A percentile compares a stretch with the other conserved stretches of the same genome.
phyloP scores from a whole-genome alignment of 2,113 vertebrate species.

The Alectura lathami region DNA sequence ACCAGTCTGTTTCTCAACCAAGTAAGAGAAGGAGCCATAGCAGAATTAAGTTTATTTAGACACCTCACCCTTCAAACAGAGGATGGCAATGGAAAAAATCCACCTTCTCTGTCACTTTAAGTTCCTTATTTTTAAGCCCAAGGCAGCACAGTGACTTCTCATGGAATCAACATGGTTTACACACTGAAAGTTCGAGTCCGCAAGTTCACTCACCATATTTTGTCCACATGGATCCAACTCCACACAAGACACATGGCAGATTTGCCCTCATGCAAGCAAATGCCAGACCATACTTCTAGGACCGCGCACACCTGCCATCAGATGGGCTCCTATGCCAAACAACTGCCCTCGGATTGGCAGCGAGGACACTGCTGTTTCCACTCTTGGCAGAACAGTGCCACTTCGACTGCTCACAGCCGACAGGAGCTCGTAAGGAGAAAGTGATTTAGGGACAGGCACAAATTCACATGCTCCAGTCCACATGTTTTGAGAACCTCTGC shows the following conservation, averaged over 20 bases:
- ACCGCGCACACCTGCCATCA: not conserved
- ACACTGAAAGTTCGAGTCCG: not conserved
- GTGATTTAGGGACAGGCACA: not conserved
- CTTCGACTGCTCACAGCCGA: not conserved
- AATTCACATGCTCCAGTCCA: not conserved
- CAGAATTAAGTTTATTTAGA: not conserved
- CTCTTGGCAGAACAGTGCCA: not conserved
- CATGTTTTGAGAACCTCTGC: not conserved
- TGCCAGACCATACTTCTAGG: not conserved
- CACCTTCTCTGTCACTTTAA: not conserved
- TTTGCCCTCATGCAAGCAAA: not conserved
- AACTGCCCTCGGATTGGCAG: not conserved
- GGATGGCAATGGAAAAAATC: not conserved
- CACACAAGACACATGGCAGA: not conserved
- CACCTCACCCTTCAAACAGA: not conserved
- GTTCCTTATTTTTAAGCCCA: not conserved
- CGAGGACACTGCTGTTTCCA: not conserved
- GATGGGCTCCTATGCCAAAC: not conserved
- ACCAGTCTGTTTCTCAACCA: not conserved
- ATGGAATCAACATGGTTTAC: not conserved
- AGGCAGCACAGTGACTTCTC: not conserved
- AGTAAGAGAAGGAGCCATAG: rapidly evolving
- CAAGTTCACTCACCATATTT: not conserved
- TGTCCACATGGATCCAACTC: not conserved
- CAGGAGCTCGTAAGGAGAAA: not conserved